Percentiles rank a stretch among this genome's conserved stretches.
Evolutionary conservation across 2,888 invertebrate genomes (phyloP).

Genomic region (Sarcophaga subvicina): DNA sequence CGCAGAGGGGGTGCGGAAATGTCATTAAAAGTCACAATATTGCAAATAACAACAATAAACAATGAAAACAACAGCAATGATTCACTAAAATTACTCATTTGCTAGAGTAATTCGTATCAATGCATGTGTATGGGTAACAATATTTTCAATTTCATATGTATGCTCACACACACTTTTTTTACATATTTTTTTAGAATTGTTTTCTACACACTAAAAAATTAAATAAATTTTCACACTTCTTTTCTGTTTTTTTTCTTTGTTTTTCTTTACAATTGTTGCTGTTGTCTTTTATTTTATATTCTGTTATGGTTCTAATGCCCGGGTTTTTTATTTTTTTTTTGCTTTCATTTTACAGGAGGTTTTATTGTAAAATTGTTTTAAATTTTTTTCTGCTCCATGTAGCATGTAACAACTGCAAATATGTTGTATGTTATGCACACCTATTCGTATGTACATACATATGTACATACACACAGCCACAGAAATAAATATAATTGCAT

Average conservation of each 20-base stretch:
- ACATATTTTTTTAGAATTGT: background rate
- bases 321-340: background rate
- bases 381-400: conserved; percentile 66
- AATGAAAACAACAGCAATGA: background rate
- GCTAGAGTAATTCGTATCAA: no score
- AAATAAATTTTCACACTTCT: background rate
- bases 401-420: conserved; percentile 64
- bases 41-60: no score
- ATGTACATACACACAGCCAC: background rate
- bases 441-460: background rate
- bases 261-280: background rate
- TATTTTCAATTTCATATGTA: no score
- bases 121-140: no score
- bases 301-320: background rate
- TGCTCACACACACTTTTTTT: no score
- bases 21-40: background rate
- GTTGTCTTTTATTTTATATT: background rate
- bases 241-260: no score
- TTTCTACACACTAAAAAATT: background rate
- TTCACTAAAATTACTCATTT: no score
- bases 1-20: background rate
- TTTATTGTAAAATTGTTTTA: conserved; percentile 58
- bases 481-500: background rate
- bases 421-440: background rate
- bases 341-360: background rate